Evolutionary conservation across 2,113 vertebrate species (phyloP), one percentile per base, ranked within the genome.

Genomic region (Dasyornis broadbenti): DNA sequence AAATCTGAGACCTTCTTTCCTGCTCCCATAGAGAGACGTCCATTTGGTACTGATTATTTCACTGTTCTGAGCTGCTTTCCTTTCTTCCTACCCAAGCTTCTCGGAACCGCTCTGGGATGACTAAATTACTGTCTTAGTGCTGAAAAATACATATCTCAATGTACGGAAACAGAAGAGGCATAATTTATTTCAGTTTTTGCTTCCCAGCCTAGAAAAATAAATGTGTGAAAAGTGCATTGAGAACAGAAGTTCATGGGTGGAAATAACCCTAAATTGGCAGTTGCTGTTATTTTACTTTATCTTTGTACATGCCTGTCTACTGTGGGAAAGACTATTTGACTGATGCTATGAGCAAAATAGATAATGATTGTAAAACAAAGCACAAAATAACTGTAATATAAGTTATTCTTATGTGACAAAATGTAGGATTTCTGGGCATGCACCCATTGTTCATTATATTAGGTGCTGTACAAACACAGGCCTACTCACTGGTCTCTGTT

Each of bases 281-380:
- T 24, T 79, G 59, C 31, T 95, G 45, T 64, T 96, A 68, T 83
- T 95, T 95, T 68, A 68, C 28, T 86, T 81, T 40, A 56, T 90
- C 50, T 91, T 87, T 89, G 30, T 92, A 76, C 71, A 76, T 95
- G 27, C 22, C 22, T 70, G 37, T 84, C 16, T 76, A 1, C 30
- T 33, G 44, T 73, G 49, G 24, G 73, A 42, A 50, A 76, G 19
- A 28, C 11, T 72, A 23, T 33, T 35, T 64, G 70, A 68, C 21
- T 82, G 81, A 79, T 76, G n/a, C 14, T 61, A 53, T 61, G 28
- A 82, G 19, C 6, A 57, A 85, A 75, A 50, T 37, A 69, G 71
- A 60, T 28, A 76, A 79, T 44, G 72, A 45, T 42, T 70, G 19
- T 63, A 45, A 91, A 91, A 26, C 1, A 64, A 82, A 82, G 5